Conservation (phyloP, 2,113 vertebrate species). For the Malurus melanocephalus region DNA sequence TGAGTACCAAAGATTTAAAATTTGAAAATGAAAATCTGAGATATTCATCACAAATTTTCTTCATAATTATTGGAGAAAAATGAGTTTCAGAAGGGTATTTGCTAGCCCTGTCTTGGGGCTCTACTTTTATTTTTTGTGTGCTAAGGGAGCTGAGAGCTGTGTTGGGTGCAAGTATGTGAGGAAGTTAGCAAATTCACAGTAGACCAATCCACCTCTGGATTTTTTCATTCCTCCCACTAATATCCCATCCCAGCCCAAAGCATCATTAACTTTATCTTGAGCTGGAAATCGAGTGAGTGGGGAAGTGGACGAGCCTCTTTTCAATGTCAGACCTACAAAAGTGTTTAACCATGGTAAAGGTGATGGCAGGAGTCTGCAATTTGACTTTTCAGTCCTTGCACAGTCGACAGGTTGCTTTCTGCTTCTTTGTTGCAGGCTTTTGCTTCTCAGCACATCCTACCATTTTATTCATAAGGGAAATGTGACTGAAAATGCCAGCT, state of each 20-base stretch:
- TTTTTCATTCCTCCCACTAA: neutral
- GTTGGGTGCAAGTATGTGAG: neutral
- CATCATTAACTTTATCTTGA: neutral
- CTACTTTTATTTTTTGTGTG: neutral
- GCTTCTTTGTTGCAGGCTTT: neutral
- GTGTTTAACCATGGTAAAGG: neutral
- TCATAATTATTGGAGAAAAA: neutral
- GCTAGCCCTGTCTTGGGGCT: neutral
- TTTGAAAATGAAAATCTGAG: neutral
- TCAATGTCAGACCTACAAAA: neutral
- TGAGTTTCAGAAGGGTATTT: neutral
- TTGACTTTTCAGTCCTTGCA: constrained; percentile 1
- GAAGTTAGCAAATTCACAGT: neutral
- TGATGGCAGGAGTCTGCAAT: neutral
- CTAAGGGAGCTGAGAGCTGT: neutral
- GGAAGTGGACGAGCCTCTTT: neutral
- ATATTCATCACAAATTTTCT: neutral
- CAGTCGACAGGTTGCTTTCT: neutral
- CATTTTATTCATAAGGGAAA: constrained; percentile 7
- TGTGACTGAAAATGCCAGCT: constrained; percentile 38
- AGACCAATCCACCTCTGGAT: neutral
- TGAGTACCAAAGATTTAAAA: neutral
- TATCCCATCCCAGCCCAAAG: neutral
- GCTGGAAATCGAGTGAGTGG: neutral
- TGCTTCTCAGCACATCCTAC: constrained; percentile 12